Evolutionary conservation across 1,140 invertebrate genomes (phyloP).

Genomic region (Neotoxoptera formosana): DNA sequence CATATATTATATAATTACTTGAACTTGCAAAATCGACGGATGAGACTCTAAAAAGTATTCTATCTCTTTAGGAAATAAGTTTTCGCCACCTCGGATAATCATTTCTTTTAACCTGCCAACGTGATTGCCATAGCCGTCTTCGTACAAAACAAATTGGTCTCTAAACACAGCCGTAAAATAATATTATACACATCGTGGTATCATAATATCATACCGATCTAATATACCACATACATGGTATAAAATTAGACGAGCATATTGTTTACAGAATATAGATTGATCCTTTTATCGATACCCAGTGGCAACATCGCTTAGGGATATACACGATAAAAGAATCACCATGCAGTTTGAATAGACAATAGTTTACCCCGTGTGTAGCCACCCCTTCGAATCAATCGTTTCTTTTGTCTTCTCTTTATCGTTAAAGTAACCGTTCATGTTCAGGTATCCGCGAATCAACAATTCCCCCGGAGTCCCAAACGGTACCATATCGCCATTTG

Average conservation of each 20-base stretch:
- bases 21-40: constrained; percentile 77
- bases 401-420: constrained; percentile 83
- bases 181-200: background rate
- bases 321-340: background rate
- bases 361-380: constrained; percentile 88
- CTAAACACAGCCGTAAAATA: constrained; percentile 64
- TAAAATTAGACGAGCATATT: background rate
- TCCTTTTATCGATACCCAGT: background rate
- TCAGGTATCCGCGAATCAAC: constrained; percentile 79
- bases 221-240: background rate
- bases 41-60: constrained; percentile 83
- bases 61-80: constrained; percentile 88
- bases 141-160: constrained; percentile 79
- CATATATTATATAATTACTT: constrained; percentile 66
- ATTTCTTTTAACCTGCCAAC: constrained; percentile 89
- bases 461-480: constrained; percentile 83
- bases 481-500: constrained; percentile 74
- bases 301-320: no score
- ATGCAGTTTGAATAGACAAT: background rate
- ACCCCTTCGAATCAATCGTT: constrained; percentile 74
- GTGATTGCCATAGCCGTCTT: constrained; percentile 80
- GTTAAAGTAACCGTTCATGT: constrained; percentile 87
- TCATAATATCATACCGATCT: background rate
- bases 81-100: constrained; percentile 92
- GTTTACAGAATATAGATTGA: background rate